A percentile compares a stretch with the other conserved stretches of the same genome.
phyloP scores from a whole-genome alignment of 2,113 vertebrate genomes.

The Martes martes region DNA sequence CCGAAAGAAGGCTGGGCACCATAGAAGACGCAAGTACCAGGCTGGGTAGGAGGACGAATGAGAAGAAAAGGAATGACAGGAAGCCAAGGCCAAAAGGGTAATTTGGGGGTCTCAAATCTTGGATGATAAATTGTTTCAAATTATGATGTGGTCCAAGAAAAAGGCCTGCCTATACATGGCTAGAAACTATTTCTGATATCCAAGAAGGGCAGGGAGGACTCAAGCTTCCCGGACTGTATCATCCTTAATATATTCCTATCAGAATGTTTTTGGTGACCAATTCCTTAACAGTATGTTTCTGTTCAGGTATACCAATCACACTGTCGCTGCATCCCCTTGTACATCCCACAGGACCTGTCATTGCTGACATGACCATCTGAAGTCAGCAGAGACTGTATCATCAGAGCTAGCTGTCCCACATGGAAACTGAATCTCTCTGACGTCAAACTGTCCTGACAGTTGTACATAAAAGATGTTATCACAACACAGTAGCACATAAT shows the following conservation, averaged over 20 bases:
- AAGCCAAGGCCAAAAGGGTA: neutral
- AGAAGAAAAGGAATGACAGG: neutral
- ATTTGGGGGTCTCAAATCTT: neutral
- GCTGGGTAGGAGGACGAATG: neutral
- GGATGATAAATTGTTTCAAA: neutral
- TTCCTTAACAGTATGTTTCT: neutral
- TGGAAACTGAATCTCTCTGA: neutral
- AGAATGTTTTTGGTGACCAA: neutral
- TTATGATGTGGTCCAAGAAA: neutral
- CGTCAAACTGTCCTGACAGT: neutral
- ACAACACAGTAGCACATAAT: neutral
- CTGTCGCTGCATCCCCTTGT: neutral
- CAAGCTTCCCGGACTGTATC: neutral
- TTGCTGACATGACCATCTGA: neutral
- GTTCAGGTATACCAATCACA: neutral
- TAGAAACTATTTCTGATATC: neutral
- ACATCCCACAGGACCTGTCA: neutral
- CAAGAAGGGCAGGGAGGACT: neutral
- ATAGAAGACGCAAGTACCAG: neutral
- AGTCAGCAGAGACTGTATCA: neutral
- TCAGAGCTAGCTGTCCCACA: neutral
- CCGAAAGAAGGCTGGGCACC: neutral
- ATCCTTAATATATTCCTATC: neutral
- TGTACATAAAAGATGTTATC: neutral
- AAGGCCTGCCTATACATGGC: neutral